A percentile compares a stretch with the other conserved stretches of the same genome.
These are phyloP conservation scores for Bombus confusus DNA, from an alignment of 1,140 invertebrate species.

Conservation along the genomic window DNA sequence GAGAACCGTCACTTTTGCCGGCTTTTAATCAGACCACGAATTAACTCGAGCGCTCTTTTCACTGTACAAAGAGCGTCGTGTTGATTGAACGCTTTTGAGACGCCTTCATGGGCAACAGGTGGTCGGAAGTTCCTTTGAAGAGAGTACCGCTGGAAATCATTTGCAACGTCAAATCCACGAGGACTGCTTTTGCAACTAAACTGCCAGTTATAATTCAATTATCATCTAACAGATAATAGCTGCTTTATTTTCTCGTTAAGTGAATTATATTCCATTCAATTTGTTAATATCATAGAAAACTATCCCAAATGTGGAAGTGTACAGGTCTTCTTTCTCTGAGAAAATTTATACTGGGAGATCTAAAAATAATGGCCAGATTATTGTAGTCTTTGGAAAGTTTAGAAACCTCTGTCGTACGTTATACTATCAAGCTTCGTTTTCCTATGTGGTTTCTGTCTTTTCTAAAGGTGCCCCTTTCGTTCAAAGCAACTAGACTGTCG, in stretches of 20 bases:
- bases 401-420: background rate
- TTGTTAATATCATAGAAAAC: too few relatives aligned
- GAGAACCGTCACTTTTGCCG: background rate
- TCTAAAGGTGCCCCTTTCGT: background rate
- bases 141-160: background rate
- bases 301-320: too few relatives aligned
- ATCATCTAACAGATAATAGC: too few relatives aligned
- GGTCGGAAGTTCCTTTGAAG: conserved; percentile 11
- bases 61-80: background rate
- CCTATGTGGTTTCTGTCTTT: background rate
- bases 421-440: background rate
- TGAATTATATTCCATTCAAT: too few relatives aligned
- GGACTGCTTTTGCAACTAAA: background rate
- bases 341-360: too few relatives aligned
- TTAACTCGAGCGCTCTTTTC: background rate
- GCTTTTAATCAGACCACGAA: background rate
- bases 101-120: conserved; percentile 16
- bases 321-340: too few relatives aligned
- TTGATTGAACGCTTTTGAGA: conserved; percentile 10
- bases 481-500: background rate
- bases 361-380: too few relatives aligned
- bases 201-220: background rate
- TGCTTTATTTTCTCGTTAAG: background rate
- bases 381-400: too few relatives aligned
- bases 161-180: background rate